Evolutionary conservation across 2,113 vertebrate species (phyloP), one percentile per base, ranked within the genome.

Genomic region (Prionailurus bengalensis): DNA sequence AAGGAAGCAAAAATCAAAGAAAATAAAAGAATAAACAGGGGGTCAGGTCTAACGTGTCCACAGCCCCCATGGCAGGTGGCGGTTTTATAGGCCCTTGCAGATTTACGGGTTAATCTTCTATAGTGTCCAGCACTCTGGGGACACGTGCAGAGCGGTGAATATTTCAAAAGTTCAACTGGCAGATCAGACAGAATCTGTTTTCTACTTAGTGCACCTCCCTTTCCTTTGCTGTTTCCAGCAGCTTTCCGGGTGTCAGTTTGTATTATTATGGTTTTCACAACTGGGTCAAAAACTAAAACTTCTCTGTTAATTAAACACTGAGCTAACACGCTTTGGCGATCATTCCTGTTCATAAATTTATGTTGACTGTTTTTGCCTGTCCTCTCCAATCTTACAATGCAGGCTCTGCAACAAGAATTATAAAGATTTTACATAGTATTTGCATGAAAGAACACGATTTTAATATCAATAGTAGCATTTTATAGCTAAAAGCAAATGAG

Each of bases 401-500:
- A 66, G 48, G 29, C 39, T 36, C 79, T 92, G 5, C 14, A 73
- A 71, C 79, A 71, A 31, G 10, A 96, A 61, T 4, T 58, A 8
- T n/a, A 82, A 89, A 39, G 48, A 25, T 27, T 81, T 84, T 78
- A 84, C 27, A 53, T 42, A 63, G 73, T 85, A 94, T 74, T 79
- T 92, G 23, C 58, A 68, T 33, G 73, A 36, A 21, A 17, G 53
- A 86, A 61, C 33, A 74, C 76, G 79, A 83, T 79, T 96, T 93
- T 93, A 83, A 78, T 81, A 90, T 61, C 53, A 94, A 36, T 16
- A 78, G 16, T 51, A 93, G 25, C 17, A 78, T 89, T 88, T 94
- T 39, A 55, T 7, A 89, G 71, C 29, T 39, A 81, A 92, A 97
- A 93, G 58, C 10, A 68, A 95, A 84, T 79, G 71, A 93, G 61